A percentile compares a stretch with the other conserved stretches of the same genome.
phyloP scores from a whole-genome alignment of 1,140 invertebrate species.

The Rhyzopertha dominica region DNA sequence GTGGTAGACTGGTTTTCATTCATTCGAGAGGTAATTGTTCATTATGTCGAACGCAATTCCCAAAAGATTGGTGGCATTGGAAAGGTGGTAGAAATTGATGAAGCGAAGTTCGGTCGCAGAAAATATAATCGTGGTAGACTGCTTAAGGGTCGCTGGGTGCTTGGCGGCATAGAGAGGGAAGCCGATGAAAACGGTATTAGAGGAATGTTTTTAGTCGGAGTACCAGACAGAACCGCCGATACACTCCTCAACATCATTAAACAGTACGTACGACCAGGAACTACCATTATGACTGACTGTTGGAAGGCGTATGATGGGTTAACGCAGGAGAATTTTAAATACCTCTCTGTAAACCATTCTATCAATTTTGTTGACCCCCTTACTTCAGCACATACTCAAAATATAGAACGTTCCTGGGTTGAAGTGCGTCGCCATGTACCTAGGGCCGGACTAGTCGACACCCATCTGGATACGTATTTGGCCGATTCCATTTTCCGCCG shows the following conservation, averaged over 20 bases:
- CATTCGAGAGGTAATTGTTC: no score
- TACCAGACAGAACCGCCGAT: neutral
- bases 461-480: no score
- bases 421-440: no score
- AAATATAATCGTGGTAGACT: neutral
- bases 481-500: no score
- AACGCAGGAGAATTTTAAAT: constrained; percentile 16
- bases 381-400: constrained; percentile 16
- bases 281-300: constrained; percentile 33
- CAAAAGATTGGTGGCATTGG: neutral
- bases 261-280: constrained; percentile 16
- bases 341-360: constrained; percentile 27
- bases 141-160: neutral
- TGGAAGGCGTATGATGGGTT: constrained; percentile 31
- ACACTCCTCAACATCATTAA: neutral
- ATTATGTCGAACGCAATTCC: no score
- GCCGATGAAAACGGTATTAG: constrained; percentile 1
- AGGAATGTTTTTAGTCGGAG: neutral
- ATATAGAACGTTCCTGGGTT: constrained; percentile 12
- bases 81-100: constrained; percentile 1
- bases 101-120: neutral
- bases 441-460: no score
- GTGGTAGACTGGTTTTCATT: no score
- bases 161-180: no score
- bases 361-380: constrained; percentile 24